Evolutionary conservation across 2,888 invertebrate genomes (phyloP), one percentile per base, ranked within the genome.

Genomic region (Chloromyia formosa): DNA sequence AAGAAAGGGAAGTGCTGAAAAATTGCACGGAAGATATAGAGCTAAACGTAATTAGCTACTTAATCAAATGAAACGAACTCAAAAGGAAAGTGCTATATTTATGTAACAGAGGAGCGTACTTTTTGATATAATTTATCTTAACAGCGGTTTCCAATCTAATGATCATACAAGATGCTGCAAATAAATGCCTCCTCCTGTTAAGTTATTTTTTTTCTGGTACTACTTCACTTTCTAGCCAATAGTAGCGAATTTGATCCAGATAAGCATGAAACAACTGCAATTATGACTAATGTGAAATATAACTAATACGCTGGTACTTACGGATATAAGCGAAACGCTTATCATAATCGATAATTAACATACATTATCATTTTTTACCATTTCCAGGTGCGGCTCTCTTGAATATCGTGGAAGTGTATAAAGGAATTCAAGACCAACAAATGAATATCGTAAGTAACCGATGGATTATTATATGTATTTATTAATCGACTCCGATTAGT

Each of bases 351-450:
- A 14, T 61, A 27, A 61, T 61, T 27, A 61, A 49, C 16, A 3
- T 49, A n/a, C 49, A 12, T 61, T 40, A 42, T 58, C 78, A 72
- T 16, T 27, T 61, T 69, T 27, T 7, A 53, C 27, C 14, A 14
- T 81, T 89, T 89, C 42, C 89, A 96, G 96, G 96, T 82, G 92
- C 93, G 74, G 94, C 95, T 73, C 88, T 96, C 78, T 93, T 95
- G 92, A 95, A 94, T 87, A 94, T 96, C 80, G 95, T 95, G 64
- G 95, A 95, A 84, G 95, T 96, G 23, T 95, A 95, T 86, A 93
- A 95, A 84, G 95, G 96, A 86, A 95, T 96, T 79, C 96, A 96
- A 87, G 93, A 94, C 79, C 95, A 96, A 85, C 95, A 96, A 86
- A 93, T 95, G 92, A 95, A 95, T 84, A 95, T 95, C 83, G 96